phyloP scores from a whole-genome alignment of 1,140 invertebrate genomes.

The Neodiprion pinetum region DNA sequence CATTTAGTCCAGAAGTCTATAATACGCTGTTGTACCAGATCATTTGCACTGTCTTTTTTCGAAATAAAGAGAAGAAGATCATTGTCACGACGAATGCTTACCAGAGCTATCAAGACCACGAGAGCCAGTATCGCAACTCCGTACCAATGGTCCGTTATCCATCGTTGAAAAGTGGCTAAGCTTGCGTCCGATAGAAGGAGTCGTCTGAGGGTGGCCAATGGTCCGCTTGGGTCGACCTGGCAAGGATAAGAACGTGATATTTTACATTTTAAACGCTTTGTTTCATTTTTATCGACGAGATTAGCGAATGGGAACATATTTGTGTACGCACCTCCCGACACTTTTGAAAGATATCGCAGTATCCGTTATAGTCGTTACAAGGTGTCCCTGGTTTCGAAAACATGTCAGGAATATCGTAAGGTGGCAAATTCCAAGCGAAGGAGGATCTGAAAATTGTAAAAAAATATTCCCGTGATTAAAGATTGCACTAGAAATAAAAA shows the following conservation, averaged over 20 bases:
- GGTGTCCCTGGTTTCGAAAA: conserved; percentile 94
- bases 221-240: conserved; percentile 89
- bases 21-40: no score
- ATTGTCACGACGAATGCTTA: conserved; percentile 42
- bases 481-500: not conserved
- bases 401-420: conserved; percentile 91
- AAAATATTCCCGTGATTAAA: no score
- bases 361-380: conserved; percentile 98
- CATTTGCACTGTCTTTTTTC: no score
- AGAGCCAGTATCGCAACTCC: conserved; percentile 77
- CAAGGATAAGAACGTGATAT: conserved; percentile 21
- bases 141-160: conserved; percentile 87
- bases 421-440: conserved; percentile 87
- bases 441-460: conserved; percentile 74
- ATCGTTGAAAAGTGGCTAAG: conserved; percentile 84
- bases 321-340: conserved; percentile 78
- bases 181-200: conserved; percentile 88
- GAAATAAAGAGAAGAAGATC: no score
- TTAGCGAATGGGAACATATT: conserved; percentile 15
- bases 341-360: conserved; percentile 99
- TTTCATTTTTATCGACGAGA: conserved; percentile 9
- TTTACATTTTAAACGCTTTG: not conserved
- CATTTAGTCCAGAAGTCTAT: no score
- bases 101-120: conserved; percentile 78
- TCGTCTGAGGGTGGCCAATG: conserved; percentile 86